Base-by-base conservation (phyloP, 2,113 vertebrate species). In the Rattus norvegicus region DNA sequence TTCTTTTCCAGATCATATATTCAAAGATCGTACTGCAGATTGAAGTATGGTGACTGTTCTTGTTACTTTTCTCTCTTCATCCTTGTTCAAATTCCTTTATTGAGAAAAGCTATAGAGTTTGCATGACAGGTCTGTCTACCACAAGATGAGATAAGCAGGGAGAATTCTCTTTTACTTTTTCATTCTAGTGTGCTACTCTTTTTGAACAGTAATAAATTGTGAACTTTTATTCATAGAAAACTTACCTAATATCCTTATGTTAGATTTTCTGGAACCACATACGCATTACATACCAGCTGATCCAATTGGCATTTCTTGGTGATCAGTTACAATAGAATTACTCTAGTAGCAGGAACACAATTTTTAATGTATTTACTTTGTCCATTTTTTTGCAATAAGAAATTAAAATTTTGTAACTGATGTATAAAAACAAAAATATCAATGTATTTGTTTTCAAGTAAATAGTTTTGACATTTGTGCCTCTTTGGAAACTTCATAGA, bases 191-290 rank as follows among this genome's bases (percentile, higher is more conserved):
- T 43, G 65, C 56, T 94, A 36, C 30, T n/a, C 33, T 97, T 96
- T 96, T 97, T 97, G 54, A 54, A 70, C 81, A 94, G 52, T 97
- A 96, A 91, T 96, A 93, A 95, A 91, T 97, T 98, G 52, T 96
- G 56, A 83, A 87, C 89, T 47, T 87, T 39, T 87, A 92, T 89
- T 47, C 47, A 80, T 0, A 22, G 65, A 93, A 93, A 97, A 98
- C 65, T 96, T 94, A 93, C 92, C 49, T 96, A 90, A 97, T 79
- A 90, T 52, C 75, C 76, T 92, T 92, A 36, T 73, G 39, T 77
- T 97, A 92, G 91, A 81, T 81, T 97, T 98, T 96, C 80, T 95
- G 49, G 61, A 97, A 86, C 33, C 96, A 65, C 47, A 88, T 94
- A 97, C 90, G 24, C 4, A 49, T 77, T 61, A 69, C 52, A 89